Evolutionary conservation across 2,113 vertebrate genomes (phyloP).

Genomic region (Sapajus apella): DNA sequence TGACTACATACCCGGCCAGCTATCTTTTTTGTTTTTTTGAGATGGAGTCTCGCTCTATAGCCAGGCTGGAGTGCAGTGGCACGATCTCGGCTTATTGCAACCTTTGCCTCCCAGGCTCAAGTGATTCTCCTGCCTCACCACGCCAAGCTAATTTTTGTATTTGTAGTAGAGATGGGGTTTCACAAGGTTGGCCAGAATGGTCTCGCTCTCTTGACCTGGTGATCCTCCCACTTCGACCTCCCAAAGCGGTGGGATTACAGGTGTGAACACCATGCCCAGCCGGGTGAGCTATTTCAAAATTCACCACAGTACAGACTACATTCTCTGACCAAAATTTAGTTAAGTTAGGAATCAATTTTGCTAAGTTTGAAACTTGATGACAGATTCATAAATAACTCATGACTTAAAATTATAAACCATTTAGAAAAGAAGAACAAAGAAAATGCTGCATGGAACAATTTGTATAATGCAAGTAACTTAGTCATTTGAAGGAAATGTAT

Average conservation of each 20-base stretch:
- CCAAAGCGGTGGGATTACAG: too few relatives aligned
- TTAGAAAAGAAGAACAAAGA: neutral
- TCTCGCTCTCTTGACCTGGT: too few relatives aligned
- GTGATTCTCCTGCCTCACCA: too few relatives aligned
- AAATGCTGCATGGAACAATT: neutral
- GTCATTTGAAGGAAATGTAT: neutral
- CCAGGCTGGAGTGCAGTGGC: too few relatives aligned
- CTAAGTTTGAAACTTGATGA: neutral
- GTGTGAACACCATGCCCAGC: too few relatives aligned
- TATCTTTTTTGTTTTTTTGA: neutral
- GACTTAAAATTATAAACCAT: neutral
- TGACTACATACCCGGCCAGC: neutral
- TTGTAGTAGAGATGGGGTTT: too few relatives aligned
- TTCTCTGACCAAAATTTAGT: neutral
- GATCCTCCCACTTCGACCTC: too few relatives aligned
- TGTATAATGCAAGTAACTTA: neutral
- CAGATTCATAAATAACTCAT: neutral
- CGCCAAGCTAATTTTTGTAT: too few relatives aligned
- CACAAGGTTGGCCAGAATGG: too few relatives aligned
- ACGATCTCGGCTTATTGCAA: too few relatives aligned
- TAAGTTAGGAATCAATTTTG: conserved; percentile 19
- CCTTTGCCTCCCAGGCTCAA: too few relatives aligned
- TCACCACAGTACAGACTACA: neutral
- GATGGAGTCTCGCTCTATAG: too few relatives aligned
- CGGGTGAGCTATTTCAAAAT: neutral